Evolutionary conservation across 2,113 vertebrate species (phyloP).

Genomic region (Columba livia): DNA sequence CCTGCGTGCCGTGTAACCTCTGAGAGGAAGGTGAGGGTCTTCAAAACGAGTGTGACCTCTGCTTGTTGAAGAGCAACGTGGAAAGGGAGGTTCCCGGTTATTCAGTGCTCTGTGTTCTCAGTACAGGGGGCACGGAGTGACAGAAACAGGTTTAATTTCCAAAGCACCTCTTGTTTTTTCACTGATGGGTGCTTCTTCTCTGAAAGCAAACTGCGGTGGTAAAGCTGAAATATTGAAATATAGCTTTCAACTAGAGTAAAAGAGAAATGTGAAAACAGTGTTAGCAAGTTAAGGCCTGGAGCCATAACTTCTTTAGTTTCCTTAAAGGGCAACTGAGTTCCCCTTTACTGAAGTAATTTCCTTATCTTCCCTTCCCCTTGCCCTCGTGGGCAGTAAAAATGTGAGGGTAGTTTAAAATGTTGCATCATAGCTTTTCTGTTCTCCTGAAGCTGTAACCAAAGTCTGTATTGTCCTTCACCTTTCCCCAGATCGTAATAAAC

Average conservation of each 20-base stretch:
- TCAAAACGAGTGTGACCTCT: too few relatives aligned
- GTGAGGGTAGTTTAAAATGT: not conserved
- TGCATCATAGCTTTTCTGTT: not conserved
- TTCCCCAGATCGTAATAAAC: not conserved
- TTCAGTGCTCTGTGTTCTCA: accelerated
- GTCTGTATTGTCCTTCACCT: not conserved
- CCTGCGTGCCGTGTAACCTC: not conserved
- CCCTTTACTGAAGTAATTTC: not conserved
- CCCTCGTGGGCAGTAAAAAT: not conserved
- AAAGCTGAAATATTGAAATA: not conserved
- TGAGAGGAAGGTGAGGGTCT: not conserved
- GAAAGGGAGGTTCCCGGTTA: not conserved
- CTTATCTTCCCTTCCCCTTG: not conserved
- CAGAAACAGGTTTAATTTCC: not conserved
- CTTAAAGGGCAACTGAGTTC: not conserved
- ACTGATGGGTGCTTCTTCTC: not conserved
- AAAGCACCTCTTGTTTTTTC: not conserved
- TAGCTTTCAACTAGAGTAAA: not conserved
- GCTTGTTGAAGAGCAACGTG: not conserved
- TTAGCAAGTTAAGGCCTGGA: not conserved
- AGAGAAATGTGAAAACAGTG: not conserved
- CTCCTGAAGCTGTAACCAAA: not conserved
- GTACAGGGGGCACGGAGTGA: accelerated
- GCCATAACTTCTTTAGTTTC: not conserved
- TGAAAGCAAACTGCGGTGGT: not conserved